phyloP scores from a whole-genome alignment of 2,797 vertebrate genomes.

The Mormyrops attenuatus region DNA sequence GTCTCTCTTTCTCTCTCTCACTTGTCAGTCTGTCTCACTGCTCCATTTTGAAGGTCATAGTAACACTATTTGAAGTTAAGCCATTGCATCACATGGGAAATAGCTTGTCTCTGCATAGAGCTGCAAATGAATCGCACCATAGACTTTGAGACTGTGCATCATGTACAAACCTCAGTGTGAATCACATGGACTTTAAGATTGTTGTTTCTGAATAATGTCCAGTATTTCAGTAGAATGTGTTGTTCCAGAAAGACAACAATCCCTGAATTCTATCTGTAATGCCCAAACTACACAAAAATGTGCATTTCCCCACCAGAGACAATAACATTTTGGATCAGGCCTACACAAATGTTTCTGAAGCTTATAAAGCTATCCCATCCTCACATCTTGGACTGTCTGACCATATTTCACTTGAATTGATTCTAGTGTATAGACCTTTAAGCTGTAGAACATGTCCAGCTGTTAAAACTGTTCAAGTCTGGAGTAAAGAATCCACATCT shows the following conservation, averaged over 20 bases:
- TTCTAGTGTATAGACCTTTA: too few species aligned
- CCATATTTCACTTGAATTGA: too few species aligned
- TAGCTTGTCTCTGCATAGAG: not conserved
- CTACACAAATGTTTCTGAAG: too few species aligned
- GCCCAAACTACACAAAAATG: too few species aligned
- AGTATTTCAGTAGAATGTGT: not conserved
- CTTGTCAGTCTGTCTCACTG: not conserved
- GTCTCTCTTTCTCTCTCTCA: not conserved
- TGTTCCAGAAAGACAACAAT: not conserved
- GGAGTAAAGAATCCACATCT: too few species aligned
- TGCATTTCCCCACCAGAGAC: too few species aligned
- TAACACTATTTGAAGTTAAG: not conserved
- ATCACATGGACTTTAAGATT: not conserved
- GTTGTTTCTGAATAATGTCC: not conserved
- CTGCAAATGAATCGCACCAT: not conserved
- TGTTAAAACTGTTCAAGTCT: too few species aligned
- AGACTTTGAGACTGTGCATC: not conserved
- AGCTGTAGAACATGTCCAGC: too few species aligned
- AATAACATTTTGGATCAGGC: too few species aligned
- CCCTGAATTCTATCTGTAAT: too few species aligned
- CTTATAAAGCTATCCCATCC: too few species aligned
- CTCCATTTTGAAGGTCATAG: not conserved
- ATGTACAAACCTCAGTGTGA: not conserved
- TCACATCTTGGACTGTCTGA: too few species aligned
- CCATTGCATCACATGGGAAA: not conserved